Evolutionary conservation across 2,888 invertebrate genomes (phyloP).

Genomic region (Pachycephus smyrnensis): DNA sequence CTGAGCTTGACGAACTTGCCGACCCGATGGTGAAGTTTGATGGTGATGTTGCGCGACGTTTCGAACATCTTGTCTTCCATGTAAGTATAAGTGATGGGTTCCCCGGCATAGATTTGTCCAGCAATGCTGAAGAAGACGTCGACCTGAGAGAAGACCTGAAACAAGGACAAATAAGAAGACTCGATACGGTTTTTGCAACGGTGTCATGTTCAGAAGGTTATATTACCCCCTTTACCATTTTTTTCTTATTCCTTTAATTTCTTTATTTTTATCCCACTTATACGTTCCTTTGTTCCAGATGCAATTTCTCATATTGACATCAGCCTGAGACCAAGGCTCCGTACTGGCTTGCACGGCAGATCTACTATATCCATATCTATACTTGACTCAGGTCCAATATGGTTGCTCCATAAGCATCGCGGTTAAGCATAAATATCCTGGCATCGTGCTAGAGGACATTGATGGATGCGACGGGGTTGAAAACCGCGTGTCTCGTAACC

Average conservation of each 20-base stretch:
- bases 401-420: background rate
- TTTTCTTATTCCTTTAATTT: background rate
- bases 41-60: slow-evolving; percentile 83
- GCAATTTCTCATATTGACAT: background rate
- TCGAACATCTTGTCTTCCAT: slow-evolving; percentile 85
- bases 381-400: background rate
- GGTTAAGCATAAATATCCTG: slow-evolving; percentile 10
- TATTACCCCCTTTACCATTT: background rate
- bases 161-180: slow-evolving; percentile 19
- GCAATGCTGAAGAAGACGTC: slow-evolving; percentile 85
- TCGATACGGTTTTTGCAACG: background rate
- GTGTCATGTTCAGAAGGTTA: background rate
- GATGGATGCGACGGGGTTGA: slow-evolving; percentile 11
- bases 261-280: background rate
- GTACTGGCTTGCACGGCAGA: background rate
- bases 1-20: slow-evolving; percentile 84
- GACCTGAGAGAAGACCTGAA: slow-evolving; percentile 83
- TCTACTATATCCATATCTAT: background rate
- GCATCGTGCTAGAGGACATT: slow-evolving; percentile 8
- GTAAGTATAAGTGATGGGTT: slow-evolving; percentile 79
- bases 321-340: background rate
- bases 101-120: slow-evolving; percentile 81
- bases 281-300: background rate
- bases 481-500: slow-evolving; percentile 3
- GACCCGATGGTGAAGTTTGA: slow-evolving; percentile 84